Base-by-base conservation (phyloP, 2,113 vertebrate species). In the Accipiter cooperii region DNA sequence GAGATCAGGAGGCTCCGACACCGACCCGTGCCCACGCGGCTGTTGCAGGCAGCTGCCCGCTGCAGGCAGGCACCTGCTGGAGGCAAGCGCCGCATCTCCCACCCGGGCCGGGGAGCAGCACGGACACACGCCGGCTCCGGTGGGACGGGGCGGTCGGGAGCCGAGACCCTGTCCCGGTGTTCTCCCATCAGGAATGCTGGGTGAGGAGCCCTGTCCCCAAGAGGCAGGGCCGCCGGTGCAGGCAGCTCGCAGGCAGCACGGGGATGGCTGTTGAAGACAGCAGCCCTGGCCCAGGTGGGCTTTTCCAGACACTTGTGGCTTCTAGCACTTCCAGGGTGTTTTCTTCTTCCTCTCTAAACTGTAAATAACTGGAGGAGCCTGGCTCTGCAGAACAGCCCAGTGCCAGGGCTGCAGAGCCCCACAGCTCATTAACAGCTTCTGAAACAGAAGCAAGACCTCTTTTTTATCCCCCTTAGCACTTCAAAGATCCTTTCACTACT, bases 91-190 rank as follows among this genome's bases (percentile, higher is more conserved):
- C 5, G 7, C 4, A 1, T 21, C n/a, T 38, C 40, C 34, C 16
- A 8, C 10, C 26, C 6, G 10, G 26, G 38, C 40, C 17, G 60
- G 24, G 6, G 10, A 4, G 25, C 21, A 6, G 17, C 25, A 17
- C 1, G 2, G 60, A 36, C 20, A 10, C 25, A 25, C 29, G 4
- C 9, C 1, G 5, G n/a, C n/a, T n/a, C 57, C 3, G 2, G 24
- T 3, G 11, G 70, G 49, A 46, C 1, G 4, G 42, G 52, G 15
- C 1, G 12, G 8, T 17, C 13, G 4, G 57, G 57, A 80, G 19
- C 66, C 0, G 5, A 51, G 58, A 3, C 6, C 42, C 29, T 3
- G 1, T 26, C 21, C 47, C 1, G 0, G 20, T 13, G 10, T 8
- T 2, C 29, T 49, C 24, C 9, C 10, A 2, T 4, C 34, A 17